Percentiles rank a stretch among this genome's conserved stretches.
Conservation (phyloP, 2,888 invertebrate species). For the Mactromeris polynyma region DNA sequence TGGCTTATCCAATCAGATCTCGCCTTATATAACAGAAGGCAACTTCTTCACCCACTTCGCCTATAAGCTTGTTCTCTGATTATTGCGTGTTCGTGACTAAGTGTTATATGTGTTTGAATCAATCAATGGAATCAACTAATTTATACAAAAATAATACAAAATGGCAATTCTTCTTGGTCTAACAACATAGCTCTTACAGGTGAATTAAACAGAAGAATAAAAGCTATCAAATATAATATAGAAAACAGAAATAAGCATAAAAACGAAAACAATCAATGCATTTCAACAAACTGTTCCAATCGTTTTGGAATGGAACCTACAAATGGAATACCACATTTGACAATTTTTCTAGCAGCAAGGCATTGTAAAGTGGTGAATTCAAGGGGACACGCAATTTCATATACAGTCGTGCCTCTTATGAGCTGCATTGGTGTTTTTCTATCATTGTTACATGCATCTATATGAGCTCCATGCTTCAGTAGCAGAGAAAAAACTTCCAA, state of each 20-base stretch:
- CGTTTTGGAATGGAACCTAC: slow-evolving; percentile 83
- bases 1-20: too few relatives aligned
- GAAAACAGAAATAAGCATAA: not conserved
- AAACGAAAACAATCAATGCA: slow-evolving; percentile 79
- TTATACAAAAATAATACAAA: not conserved
- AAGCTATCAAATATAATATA: not conserved
- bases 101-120: too few relatives aligned
- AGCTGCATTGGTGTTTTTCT: slow-evolving; percentile 84
- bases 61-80: too few relatives aligned
- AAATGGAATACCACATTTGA: slow-evolving; percentile 89
- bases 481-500: slow-evolving; percentile 91
- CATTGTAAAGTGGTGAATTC: slow-evolving; percentile 85
- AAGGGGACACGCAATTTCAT: slow-evolving; percentile 83
- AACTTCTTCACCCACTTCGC: too few relatives aligned
- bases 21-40: too few relatives aligned
- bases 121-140: too few relatives aligned
- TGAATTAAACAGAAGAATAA: not conserved
- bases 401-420: slow-evolving; percentile 81
- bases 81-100: too few relatives aligned
- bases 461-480: slow-evolving; percentile 93
- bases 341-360: slow-evolving; percentile 89
- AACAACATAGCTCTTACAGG: not conserved
- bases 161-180: not conserved
- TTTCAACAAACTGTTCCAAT: slow-evolving; percentile 84
- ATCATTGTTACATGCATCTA: slow-evolving; percentile 90